Evolutionary conservation across 1,140 invertebrate genomes (phyloP), one percentile per base, ranked within the genome.

Genomic region (Leptinotarsa texana): DNA sequence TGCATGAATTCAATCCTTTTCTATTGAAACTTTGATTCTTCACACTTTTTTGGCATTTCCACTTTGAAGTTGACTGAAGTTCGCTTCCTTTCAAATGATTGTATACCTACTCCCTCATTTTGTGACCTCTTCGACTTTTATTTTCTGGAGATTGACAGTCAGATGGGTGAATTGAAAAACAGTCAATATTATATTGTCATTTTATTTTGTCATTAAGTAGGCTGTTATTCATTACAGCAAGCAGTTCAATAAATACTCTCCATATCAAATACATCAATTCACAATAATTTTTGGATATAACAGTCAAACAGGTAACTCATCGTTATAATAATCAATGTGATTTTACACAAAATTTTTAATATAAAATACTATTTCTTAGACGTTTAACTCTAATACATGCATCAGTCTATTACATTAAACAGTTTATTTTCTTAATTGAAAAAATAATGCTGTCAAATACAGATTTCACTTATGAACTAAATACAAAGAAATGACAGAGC

Each of bases 301-400:
- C 42, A 68, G 63, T 66, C 63, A 66, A 51, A 69, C 18, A 69
- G 69, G 69, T 71, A 71, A 71, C 69, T 27, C 22, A 17, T 42
- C 8, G 4, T 15, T 17, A 57, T n/a, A 71, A 24, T 49, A 74
- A 74, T 74, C 72, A 74, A 74, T 74, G 65, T 74, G 72, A 74
- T 74, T 74, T 68, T 51, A 67, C 72, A 33, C 17, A 73, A 22
- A 4, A 17, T 21, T 74, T 74, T 74, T 74, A 74, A 74, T 74
- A 74, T 74, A 74, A 74, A 74, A 74, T 74, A 74, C 72, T 74
- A 21, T 68, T 47, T 68, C 24, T 68, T 18, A 33, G 42, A 68
- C 66, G 22, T 33, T 66, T 24, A 18, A 0, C 15, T 18, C 42
- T 15, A 65, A 65, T 18, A 47, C 24, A 68, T 42, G 27, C 33